Conservation (phyloP, 2,888 invertebrate species). For the Acrobasis repandana region DNA sequence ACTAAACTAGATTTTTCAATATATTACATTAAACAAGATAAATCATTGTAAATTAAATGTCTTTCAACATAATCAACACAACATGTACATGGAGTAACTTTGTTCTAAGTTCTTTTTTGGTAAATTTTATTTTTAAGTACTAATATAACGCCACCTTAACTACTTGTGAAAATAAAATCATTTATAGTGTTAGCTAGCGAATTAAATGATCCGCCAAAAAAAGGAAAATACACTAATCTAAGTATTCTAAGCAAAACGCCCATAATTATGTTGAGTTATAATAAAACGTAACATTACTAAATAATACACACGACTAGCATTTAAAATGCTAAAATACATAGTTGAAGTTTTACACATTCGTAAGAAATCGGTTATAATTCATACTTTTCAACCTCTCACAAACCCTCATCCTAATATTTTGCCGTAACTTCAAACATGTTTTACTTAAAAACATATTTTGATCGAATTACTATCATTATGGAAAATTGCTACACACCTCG, state of each 20-base stretch:
- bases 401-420: background rate
- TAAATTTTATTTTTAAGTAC: constrained; percentile 75
- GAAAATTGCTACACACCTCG: constrained; percentile 17
- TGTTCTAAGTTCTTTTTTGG: constrained; percentile 72
- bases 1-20: constrained; percentile 56
- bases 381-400: constrained; percentile 3
- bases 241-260: background rate
- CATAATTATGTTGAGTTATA: constrained; percentile 21
- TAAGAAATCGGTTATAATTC: constrained; percentile 19
- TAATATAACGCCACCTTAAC: constrained; percentile 62
- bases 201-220: constrained; percentile 35
- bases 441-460: constrained; percentile 22
- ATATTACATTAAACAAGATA: constrained; percentile 66
- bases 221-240: background rate
- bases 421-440: constrained; percentile 20
- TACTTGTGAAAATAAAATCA: constrained; percentile 64
- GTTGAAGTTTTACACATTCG: constrained; percentile 27
- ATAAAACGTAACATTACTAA: constrained; percentile 31
- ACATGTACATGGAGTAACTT: constrained; percentile 62
- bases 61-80: constrained; percentile 57
- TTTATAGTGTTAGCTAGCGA: constrained; percentile 42
- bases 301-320: constrained; percentile 69
- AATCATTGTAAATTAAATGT: constrained; percentile 49
- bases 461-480: constrained; percentile 23
- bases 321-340: constrained; percentile 59